Conservation (phyloP, 2,113 vertebrate genomes). For the Zeus faber region DNA sequence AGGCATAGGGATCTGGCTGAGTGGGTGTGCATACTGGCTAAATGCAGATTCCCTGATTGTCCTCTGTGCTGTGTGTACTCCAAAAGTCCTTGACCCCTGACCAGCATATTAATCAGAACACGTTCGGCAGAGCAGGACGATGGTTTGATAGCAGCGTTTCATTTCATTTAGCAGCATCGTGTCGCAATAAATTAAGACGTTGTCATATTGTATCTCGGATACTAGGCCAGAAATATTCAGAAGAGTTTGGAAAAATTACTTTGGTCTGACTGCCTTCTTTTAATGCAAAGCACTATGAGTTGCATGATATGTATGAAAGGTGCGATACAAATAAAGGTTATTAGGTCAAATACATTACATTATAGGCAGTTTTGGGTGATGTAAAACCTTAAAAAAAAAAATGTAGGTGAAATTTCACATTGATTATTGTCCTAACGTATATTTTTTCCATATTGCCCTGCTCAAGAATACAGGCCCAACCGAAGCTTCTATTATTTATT, state of each 20-base stretch:
- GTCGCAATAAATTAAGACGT: neutral
- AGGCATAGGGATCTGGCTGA: slow-evolving; percentile 17
- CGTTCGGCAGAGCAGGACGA: neutral
- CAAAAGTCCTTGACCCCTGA: slow-evolving; percentile 42
- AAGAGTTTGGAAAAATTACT: too few species aligned
- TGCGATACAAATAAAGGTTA: too few species aligned
- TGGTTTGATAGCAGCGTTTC: slow-evolving; percentile 1
- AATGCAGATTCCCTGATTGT: slow-evolving; percentile 22
- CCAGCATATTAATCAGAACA: slow-evolving; percentile 46
- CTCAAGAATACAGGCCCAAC: too few species aligned
- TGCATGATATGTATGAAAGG: neutral
- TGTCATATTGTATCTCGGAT: too few species aligned
- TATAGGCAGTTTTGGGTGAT: too few species aligned
- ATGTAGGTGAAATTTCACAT: too few species aligned
- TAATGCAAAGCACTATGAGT: neutral
- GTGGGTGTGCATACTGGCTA: slow-evolving; percentile 10
- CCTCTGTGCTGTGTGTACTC: slow-evolving; percentile 20
- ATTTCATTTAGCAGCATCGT: neutral
- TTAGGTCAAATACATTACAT: too few species aligned
- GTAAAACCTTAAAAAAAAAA: too few species aligned
- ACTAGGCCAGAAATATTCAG: too few species aligned
- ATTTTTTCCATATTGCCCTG: too few species aligned
- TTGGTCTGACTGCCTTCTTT: too few species aligned
- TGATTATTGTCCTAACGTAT: too few species aligned
- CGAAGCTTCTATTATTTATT: neutral